phyloP scores from a whole-genome alignment of 2,888 invertebrate species.

The Germaria angustata region DNA sequence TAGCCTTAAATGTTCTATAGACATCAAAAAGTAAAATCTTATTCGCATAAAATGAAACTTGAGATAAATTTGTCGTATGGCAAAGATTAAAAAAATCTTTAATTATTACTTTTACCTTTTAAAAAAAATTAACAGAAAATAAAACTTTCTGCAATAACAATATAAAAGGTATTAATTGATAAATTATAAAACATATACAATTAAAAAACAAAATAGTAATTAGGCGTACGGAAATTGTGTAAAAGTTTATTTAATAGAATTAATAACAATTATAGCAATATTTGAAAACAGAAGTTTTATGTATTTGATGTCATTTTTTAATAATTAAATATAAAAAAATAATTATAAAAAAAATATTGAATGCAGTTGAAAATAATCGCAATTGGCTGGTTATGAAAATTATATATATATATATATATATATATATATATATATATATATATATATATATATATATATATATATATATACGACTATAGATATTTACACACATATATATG shows the following conservation, averaged over 20 bases:
- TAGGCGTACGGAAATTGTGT: slow-evolving; percentile 52
- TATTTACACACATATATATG: neutral
- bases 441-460: neutral
- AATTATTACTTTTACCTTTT: neutral
- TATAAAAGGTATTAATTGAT: slow-evolving; percentile 64
- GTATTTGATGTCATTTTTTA: slow-evolving; percentile 60
- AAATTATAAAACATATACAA: slow-evolving; percentile 38
- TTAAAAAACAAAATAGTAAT: slow-evolving; percentile 10
- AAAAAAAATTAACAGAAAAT: neutral
- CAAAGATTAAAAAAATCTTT: neutral
- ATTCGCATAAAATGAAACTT: slow-evolving; percentile 11
- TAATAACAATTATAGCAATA: slow-evolving; percentile 47
- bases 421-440: neutral
- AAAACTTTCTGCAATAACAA: slow-evolving; percentile 58
- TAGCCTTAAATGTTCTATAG: slow-evolving; percentile 58
- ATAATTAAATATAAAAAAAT: neutral
- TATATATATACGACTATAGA: neutral
- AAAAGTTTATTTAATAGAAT: slow-evolving; percentile 49
- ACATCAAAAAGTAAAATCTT: slow-evolving; percentile 21
- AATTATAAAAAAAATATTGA: neutral
- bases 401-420: neutral
- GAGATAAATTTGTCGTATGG: slow-evolving; percentile 1
- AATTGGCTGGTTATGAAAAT: neutral
- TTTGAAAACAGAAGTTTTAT: slow-evolving; percentile 40
- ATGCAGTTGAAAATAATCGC: neutral